These are phyloP conservation scores for Podilymbus podiceps DNA, from an alignment of 2,113 vertebrate genomes.

Conservation along the genomic window DNA sequence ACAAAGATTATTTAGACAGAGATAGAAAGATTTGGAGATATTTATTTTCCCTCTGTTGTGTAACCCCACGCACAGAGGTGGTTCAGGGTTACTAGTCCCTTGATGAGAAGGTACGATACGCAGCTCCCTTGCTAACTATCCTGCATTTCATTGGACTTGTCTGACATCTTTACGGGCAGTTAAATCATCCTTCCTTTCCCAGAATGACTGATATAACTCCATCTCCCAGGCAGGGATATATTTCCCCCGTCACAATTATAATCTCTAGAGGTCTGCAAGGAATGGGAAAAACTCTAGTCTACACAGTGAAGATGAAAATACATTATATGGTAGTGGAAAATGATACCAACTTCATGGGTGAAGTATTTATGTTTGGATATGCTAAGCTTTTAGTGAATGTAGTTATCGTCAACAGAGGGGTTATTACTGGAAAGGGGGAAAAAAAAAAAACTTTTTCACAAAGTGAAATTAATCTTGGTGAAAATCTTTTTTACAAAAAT, in stretches of 20 bases:
- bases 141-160: neutral
- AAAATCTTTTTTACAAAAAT: neutral
- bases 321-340: neutral
- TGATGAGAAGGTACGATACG: neutral
- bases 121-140: neutral
- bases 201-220: neutral
- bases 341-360: neutral
- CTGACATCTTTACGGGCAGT: neutral
- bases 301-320: neutral
- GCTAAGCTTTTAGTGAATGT: neutral
- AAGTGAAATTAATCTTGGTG: neutral
- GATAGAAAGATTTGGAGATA: neutral
- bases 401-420: neutral
- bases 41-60: neutral
- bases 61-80: neutral
- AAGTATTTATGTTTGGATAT: neutral
- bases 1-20: neutral
- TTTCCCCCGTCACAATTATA: neutral
- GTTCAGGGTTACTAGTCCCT: neutral
- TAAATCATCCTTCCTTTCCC: neutral
- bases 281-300: neutral
- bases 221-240: neutral
- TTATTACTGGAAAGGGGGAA: neutral
- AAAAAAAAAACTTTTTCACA: neutral
- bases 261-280: neutral